Conservation (phyloP, 2,888 invertebrate species). For the Girardia tigrina region DNA sequence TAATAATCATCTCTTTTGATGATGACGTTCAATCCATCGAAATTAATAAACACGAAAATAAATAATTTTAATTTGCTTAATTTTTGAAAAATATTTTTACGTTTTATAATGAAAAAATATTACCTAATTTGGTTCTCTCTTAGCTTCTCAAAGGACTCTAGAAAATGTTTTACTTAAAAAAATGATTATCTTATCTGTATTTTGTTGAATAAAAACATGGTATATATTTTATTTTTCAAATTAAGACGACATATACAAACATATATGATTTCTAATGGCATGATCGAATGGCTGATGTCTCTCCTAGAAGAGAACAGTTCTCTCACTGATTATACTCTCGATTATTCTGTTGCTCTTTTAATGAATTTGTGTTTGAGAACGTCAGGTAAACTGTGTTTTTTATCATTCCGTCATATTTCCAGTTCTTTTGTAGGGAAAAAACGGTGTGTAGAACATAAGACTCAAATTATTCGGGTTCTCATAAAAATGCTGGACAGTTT, state of each 20-base stretch:
- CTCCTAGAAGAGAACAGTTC: slow-evolving; percentile 53
- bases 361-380: slow-evolving; percentile 60
- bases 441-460: slow-evolving; percentile 45
- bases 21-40: no score
- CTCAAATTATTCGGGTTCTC: slow-evolving; percentile 49
- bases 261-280: slow-evolving; percentile 35
- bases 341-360: slow-evolving; percentile 59
- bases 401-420: slow-evolving; percentile 35
- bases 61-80: no score
- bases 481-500: slow-evolving; percentile 51
- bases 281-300: slow-evolving; percentile 57
- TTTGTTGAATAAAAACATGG: no score
- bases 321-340: slow-evolving; percentile 55
- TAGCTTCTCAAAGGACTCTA: no score
- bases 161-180: no score
- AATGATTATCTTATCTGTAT: no score
- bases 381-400: slow-evolving; percentile 47
- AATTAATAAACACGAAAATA: no score
- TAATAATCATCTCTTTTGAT: no score
- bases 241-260: slow-evolving; percentile 21
- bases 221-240: no score
- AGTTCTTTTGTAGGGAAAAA: slow-evolving; percentile 48
- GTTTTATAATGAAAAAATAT: no score
- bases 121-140: no score
- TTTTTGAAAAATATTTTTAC: no score